phyloP scores from a whole-genome alignment of 2,797 vertebrate genomes.

The Hippopotamyrus pictus region DNA sequence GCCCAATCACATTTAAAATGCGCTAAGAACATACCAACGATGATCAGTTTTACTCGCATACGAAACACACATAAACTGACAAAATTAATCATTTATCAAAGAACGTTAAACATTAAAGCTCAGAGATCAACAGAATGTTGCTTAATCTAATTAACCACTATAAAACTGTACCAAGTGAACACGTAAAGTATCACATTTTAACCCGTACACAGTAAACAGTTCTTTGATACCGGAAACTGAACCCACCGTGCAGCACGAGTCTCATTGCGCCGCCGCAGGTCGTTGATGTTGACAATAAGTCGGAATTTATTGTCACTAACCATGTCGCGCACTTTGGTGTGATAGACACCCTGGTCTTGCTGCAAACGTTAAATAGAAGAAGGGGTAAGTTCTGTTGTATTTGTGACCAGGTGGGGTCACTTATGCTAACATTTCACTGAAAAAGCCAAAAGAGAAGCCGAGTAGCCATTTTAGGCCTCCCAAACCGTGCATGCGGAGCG shows the following conservation, averaged over 20 bases:
- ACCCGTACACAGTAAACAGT: neutral
- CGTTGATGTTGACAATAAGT: conserved; percentile 87
- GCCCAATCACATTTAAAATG: neutral
- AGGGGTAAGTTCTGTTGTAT: neutral
- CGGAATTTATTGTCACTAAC: conserved; percentile 83
- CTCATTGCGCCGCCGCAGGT: conserved; percentile 84
- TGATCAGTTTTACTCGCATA: neutral
- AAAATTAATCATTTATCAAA: neutral
- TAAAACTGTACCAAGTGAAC: neutral
- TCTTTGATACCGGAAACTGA: neutral
- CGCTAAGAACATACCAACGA: neutral
- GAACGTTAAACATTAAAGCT: neutral
- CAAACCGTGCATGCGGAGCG: neutral
- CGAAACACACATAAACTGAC: neutral
- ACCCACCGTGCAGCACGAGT: conserved; percentile 76
- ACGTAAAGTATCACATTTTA: neutral
- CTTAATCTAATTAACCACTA: neutral
- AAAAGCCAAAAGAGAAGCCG: neutral
- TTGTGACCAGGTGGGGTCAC: neutral
- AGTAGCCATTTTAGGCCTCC: neutral
- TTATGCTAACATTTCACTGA: neutral
- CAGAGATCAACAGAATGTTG: neutral
- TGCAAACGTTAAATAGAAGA: conserved; percentile 38
- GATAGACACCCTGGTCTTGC: conserved; percentile 92
- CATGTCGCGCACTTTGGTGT: conserved; percentile 87